phyloP scores from a whole-genome alignment of 2,113 vertebrate species.

The Centropus bengalensis region DNA sequence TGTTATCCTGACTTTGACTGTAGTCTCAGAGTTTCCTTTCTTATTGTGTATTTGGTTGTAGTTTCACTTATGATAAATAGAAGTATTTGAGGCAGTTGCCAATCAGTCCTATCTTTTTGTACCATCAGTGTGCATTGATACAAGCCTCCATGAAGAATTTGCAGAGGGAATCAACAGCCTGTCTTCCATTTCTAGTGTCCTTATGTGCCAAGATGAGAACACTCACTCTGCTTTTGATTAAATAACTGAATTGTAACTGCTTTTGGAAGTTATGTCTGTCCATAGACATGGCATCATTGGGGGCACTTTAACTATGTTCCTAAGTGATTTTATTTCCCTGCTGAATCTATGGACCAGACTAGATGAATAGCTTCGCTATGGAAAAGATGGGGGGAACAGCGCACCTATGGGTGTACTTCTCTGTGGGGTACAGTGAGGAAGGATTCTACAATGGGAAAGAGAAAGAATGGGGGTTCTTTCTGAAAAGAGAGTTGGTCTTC shows the following conservation, averaged over 20 bases:
- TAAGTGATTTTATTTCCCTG: background rate
- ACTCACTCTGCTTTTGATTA: background rate
- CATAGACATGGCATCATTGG: background rate
- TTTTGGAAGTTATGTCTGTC: background rate
- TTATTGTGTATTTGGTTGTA: background rate
- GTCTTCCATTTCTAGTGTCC: background rate
- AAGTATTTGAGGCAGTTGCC: background rate
- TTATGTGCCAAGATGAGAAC: background rate
- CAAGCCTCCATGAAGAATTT: background rate
- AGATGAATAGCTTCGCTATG: background rate
- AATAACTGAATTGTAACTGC: background rate
- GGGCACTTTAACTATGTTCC: background rate
- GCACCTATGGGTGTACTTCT: background rate
- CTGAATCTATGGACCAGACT: background rate
- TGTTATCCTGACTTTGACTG: slow-evolving; percentile 26
- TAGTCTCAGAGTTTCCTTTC: slow-evolving; percentile 69
- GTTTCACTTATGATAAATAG: background rate
- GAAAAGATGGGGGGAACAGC: background rate
- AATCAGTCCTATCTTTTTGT: background rate
- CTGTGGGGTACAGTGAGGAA: background rate
- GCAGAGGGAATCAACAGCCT: background rate
- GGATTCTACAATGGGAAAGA: background rate
- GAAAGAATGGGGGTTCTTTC: background rate
- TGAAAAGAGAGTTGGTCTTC: background rate
- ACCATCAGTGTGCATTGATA: background rate